Conservation (phyloP, 2,888 invertebrate species). For the Patella caerulea region DNA sequence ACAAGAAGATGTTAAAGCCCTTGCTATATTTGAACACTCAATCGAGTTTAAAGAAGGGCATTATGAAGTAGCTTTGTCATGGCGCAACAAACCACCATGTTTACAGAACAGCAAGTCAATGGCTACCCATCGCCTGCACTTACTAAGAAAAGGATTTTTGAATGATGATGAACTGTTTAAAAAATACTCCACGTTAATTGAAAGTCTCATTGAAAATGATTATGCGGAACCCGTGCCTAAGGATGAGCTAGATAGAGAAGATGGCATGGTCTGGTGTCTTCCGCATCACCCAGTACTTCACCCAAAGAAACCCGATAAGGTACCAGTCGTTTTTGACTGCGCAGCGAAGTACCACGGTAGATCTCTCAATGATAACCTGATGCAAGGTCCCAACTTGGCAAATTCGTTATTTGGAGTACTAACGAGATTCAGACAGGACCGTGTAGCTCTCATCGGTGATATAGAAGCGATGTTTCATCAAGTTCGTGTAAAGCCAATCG, state of each 20-base stretch:
- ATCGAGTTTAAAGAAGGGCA: neutral
- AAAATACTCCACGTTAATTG: neutral
- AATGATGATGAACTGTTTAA: neutral
- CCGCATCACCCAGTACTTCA: conserved; percentile 1
- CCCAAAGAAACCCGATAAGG: neutral
- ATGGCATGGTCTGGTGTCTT: neutral
- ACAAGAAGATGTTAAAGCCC: too few relatives aligned
- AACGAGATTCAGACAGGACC: neutral
- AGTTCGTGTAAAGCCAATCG: conserved; percentile 23
- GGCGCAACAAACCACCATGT: neutral
- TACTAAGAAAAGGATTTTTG: neutral
- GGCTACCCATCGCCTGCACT: neutral
- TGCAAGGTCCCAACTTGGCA: neutral
- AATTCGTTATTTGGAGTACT: neutral
- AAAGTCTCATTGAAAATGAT: neutral
- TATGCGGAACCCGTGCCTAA: neutral
- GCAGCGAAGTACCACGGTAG: neutral
- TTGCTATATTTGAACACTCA: too few relatives aligned
- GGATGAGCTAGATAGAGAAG: neutral
- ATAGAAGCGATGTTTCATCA: conserved; percentile 39
- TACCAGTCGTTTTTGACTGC: neutral
- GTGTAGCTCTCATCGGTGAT: conserved; percentile 27
- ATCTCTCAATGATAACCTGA: neutral
- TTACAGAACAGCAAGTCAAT: neutral
- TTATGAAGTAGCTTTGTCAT: neutral